Base-by-base conservation (phyloP, 2,888 invertebrate species). In the Rhodophaea formosa region DNA sequence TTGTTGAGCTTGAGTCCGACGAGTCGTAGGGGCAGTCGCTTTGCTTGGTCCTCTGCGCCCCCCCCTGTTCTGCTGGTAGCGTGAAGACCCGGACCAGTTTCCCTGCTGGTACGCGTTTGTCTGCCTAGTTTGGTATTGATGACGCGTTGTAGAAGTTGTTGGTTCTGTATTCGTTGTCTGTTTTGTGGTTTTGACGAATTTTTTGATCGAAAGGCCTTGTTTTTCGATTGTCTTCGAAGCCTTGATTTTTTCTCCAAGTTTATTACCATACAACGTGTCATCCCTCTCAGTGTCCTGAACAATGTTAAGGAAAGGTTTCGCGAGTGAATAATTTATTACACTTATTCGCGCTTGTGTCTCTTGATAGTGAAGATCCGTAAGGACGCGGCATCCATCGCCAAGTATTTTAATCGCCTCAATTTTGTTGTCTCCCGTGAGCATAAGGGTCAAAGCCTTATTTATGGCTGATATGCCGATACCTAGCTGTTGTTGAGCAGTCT, bases 221-320 rank as follows among this genome's bases (percentile, higher is more conserved):
- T 61, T 62, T 17, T 63, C 62, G 8, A 66, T 59, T 3, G 59
- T 55, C 32, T 61, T 64, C 3, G 60, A 44, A 1, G 66, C 64
- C 49, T 67, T 61, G 8, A 65, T 65, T 53, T 63, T 64, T 17
- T 67, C 63, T n/a, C n/a, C n/a, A n/a, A n/a, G n/a, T n/a, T n/a
- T n/a, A n/a, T n/a, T n/a, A n/a, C n/a, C n/a, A n/a, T n/a, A n/a
- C n/a, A n/a, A n/a, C n/a, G n/a, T n/a, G n/a, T n/a, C n/a, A 6
- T 64, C 66, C 15, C 61, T 57, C 44, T 61, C 57, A 14, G 14
- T 32, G 2, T 57, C 60, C 12, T 60, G 49, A 15, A 62, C 52
- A 0, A 58, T 15, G 16, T 59, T 57, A 60, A 32, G 6, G 32
- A 32, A 32, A 6, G 62, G 16, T 43, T 62, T 65, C 3, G 29